Evolutionary conservation across 2,113 vertebrate genomes (phyloP).

Genomic region (Pluvianellus socialis): DNA sequence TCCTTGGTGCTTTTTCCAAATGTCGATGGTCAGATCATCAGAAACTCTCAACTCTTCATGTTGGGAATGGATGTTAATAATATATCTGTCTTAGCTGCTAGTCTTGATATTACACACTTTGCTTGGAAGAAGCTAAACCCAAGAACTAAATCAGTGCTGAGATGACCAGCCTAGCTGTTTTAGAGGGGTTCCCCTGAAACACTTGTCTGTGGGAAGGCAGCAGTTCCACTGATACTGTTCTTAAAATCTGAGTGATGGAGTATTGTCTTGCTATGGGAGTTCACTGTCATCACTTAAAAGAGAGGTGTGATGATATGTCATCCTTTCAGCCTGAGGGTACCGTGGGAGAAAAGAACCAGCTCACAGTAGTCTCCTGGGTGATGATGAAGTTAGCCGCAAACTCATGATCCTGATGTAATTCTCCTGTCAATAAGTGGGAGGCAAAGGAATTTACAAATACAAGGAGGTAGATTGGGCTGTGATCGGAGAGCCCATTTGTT

Average conservation of each 20-base stretch:
- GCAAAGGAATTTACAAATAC: not conserved
- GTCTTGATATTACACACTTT: not conserved
- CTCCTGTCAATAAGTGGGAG: not conserved
- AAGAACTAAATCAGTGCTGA: not conserved
- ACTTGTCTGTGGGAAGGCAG: not conserved
- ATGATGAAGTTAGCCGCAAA: not conserved
- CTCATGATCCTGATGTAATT: not conserved
- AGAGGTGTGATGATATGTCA: not conserved
- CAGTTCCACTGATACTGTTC: not conserved
- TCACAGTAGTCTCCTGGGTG: not conserved
- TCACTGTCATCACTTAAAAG: not conserved
- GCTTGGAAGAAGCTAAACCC: not conserved
- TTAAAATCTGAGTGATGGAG: not conserved
- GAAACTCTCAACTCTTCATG: not conserved
- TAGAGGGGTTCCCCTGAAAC: not conserved
- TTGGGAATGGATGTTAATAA: not conserved
- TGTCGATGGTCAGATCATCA: not conserved
- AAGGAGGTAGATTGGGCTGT: not conserved
- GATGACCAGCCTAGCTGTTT: not conserved
- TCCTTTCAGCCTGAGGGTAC: not conserved
- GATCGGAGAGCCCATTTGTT: not conserved
- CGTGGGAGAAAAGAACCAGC: not conserved
- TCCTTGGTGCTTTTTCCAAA: not conserved
- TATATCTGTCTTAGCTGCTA: not conserved
- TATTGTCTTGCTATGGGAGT: not conserved